These are phyloP conservation scores for Willowsia nigromaculata DNA, from an alignment of 2,888 invertebrate genomes.

Conservation along the genomic window DNA sequence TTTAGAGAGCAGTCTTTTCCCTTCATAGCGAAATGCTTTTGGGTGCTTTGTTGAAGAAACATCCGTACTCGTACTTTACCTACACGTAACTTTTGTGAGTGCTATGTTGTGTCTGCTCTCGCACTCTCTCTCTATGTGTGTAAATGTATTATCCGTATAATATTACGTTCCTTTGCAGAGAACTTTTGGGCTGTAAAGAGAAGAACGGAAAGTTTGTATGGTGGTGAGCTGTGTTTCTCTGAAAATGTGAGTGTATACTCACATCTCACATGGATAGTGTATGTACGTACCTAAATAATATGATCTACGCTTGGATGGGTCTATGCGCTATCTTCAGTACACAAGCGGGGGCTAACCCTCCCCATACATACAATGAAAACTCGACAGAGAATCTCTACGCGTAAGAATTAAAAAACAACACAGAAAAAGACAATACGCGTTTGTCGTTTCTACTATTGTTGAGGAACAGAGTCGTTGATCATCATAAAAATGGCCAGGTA, in stretches of 20 bases:
- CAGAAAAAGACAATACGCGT: background rate
- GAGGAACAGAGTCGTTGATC: constrained; percentile 8
- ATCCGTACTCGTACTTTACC: too few relatives aligned
- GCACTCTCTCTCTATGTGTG: background rate
- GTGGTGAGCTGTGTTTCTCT: constrained; percentile 6
- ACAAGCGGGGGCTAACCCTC: constrained; percentile 60
- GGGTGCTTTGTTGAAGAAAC: constrained; percentile 54
- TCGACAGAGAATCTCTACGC: background rate
- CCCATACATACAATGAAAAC: constrained; percentile 1
- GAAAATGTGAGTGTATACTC: constrained; percentile 19
- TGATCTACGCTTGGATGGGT: constrained; percentile 50
- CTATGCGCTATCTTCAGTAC: constrained; percentile 43
- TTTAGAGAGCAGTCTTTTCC: constrained; percentile 59
- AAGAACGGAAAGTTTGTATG: constrained; percentile 32
- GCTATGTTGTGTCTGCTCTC: background rate
- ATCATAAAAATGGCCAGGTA: constrained; percentile 61
- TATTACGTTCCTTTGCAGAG: background rate
- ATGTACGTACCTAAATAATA: constrained; percentile 2
- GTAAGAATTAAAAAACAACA: background rate
- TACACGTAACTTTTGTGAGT: background rate
- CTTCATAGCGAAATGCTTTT: constrained; percentile 37
- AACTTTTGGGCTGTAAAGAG: background rate
- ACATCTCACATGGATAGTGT: background rate
- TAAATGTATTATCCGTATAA: background rate
- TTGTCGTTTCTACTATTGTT: constrained; percentile 1